Conservation (phyloP, 2,888 invertebrate species). For the Tetranychus piercei region DNA sequence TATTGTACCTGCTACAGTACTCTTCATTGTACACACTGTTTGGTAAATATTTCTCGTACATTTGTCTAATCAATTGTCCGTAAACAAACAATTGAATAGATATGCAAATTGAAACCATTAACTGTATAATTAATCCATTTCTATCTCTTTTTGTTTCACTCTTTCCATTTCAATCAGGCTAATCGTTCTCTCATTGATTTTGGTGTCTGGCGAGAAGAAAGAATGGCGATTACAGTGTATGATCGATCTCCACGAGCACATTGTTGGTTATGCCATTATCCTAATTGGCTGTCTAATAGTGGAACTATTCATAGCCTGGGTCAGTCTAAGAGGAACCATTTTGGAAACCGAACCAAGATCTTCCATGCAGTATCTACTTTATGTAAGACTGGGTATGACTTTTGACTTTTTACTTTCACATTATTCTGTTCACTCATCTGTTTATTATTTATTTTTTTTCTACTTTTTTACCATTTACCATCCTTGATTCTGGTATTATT, state of each 20-base stretch:
- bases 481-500: not conserved
- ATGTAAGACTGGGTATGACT: constrained; percentile 49
- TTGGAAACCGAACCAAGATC: constrained; percentile 48
- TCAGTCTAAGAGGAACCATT: constrained; percentile 60
- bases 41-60: constrained; percentile 44
- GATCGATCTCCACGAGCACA: constrained; percentile 35
- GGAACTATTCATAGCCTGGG: constrained; percentile 51
- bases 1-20: constrained; percentile 59
- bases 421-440: not conserved
- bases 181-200: constrained; percentile 15
- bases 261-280: constrained; percentile 45
- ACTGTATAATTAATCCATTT: too few species aligned
- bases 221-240: constrained; percentile 30
- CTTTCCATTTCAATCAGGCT: not conserved
- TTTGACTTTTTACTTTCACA: not conserved
- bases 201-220: not conserved
- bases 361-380: constrained; percentile 59
- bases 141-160: too few species aligned
- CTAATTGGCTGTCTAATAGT: constrained; percentile 40
- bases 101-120: not conserved
- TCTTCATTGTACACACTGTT: constrained; percentile 52
- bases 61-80: not conserved
- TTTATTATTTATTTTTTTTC: not conserved
- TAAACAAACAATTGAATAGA: not conserved
- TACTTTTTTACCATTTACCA: not conserved